Evolutionary conservation across 53 echinoderm and acorn worm genomes (phyloP), one percentile per base, ranked within the genome.

Genomic region (Temnopleurus reevesii): DNA sequence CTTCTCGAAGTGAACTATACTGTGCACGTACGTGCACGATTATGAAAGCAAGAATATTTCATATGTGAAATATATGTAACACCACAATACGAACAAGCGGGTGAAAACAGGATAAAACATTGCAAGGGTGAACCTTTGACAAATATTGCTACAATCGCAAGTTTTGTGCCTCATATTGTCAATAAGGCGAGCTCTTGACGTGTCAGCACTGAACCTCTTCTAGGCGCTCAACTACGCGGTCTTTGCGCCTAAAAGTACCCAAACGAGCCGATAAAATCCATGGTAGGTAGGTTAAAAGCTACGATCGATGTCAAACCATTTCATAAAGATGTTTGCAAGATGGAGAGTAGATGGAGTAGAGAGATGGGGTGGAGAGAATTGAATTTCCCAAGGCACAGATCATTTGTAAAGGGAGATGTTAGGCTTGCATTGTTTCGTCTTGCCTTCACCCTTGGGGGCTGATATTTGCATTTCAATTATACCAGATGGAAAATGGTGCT

Each of bases 191-290:
- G 5, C 63, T 0, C 71, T 71, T 71, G 71, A 71, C 23, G 71
- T 41, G 71, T 71, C 71, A 71, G 71, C 41, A 1, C 38, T 18
- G 38, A n/a, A 71, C 36, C 71, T 71, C 71, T 41, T 41, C 43
- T 71, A 35, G 3, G 21, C n/a, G 36, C 15, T 66, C 71, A n/a
- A 71, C 5, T 23, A 71, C 19, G 2, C n/a, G n/a, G n/a, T 25
- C 71, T 23, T 41, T 71, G 10, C 23, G 71, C 71, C 71, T 71
- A 38, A 71, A 71, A 71, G 71, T 71, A 71, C n/a, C 71, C 71
- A 71, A 71, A 71, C 38, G 71, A 71, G 71, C 71, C 71, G 71
- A 71, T 71, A 71, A 71, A 71, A 71, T 71, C 71, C 71, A 41
- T 3, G 43, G n/a, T 18, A 71, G 38, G 71, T 71, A 38, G 38